Conservation (phyloP, 2,888 invertebrate species). For the Tillus elongatus region DNA sequence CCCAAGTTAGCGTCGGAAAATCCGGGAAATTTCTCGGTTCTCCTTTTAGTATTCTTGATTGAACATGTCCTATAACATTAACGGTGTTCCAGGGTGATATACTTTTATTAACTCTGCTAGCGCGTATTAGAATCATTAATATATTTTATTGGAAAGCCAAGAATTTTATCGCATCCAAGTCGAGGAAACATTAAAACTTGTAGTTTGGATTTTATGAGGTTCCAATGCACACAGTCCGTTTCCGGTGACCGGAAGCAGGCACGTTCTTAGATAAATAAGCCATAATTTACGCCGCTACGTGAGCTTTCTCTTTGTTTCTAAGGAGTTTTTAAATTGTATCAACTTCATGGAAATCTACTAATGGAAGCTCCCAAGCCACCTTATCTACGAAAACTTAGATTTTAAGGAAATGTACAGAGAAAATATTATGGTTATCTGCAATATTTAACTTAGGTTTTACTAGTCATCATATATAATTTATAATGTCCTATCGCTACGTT, state of each 20-base stretch:
- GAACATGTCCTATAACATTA: too few relatives aligned
- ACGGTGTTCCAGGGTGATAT: too few relatives aligned
- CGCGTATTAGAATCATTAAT: conserved; percentile 1
- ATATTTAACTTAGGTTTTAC: too few relatives aligned
- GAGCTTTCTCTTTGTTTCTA: conserved; percentile 19
- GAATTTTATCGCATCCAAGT: not conserved
- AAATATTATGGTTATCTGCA: too few relatives aligned
- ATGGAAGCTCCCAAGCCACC: conserved; percentile 13
- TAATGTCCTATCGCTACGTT: too few relatives aligned
- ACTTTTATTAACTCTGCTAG: conserved; percentile 1
- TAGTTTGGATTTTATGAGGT: conserved; percentile 18
- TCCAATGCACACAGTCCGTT: conserved; percentile 19
- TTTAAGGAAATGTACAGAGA: too few relatives aligned
- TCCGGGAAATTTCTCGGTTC: too few relatives aligned
- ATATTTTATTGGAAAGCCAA: not conserved
- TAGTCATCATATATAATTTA: too few relatives aligned
- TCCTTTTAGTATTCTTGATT: too few relatives aligned
- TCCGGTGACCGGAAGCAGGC: conserved; percentile 16
- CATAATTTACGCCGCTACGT: conserved; percentile 21
- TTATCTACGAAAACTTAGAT: too few relatives aligned
- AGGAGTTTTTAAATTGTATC: conserved; percentile 18
- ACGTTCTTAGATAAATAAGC: conserved; percentile 22
- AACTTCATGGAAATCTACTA: conserved; percentile 19
- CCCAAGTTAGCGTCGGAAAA: too few relatives aligned
- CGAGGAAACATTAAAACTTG: conserved; percentile 14